Base-by-base conservation (phyloP, 2,888 invertebrate genomes). In the Pocota personata region DNA sequence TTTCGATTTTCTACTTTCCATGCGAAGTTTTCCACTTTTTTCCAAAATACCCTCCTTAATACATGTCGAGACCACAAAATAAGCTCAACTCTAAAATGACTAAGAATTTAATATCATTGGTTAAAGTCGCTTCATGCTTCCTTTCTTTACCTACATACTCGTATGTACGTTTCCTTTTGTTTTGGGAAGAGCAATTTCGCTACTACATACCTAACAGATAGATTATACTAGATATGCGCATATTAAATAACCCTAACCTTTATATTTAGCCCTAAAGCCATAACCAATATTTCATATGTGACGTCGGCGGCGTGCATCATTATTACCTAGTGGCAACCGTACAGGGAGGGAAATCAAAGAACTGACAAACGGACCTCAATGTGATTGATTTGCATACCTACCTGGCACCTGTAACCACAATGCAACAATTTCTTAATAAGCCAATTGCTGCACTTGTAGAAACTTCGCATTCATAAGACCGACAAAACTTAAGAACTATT, bases 301-400 rank as follows among this genome's bases (percentile, higher is more conserved):
- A 66, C 57, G 55, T 19, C 48, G 21, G 60, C 52, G 27, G 66
- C 58, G 43, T 72, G 71, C 58, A 66, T 52, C 27, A 50, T 66
- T 79, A 64, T 64, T 57, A 62, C 48, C 48, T 57, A 48, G 37
- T 37, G 12, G 37, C 30, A 43, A 62, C 30, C 43, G 58, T 37
- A 19, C 21, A 32, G 62, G 48, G 30, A 79, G 64, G 48, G 35
- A 64, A 57, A 57, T 57, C 62, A 78, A 66, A 72, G 64, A 14
- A 52, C 43, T 71, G 71, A 58, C 64, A 64, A 58, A 72, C 64
- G 64, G 50, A 50, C 58, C 58, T 64, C 66, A 24, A 27, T 50
- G 58, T 82, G 82, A 82, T 76, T 82, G 82, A 82, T 82, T 82
- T 76, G 82, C 82, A 82, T 82, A 82, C 58, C 64, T 71, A 66